A percentile compares a stretch with the other conserved stretches of the same genome.
phyloP scores from a whole-genome alignment of 2,113 vertebrate genomes.

The Elgaria multicarinata region DNA sequence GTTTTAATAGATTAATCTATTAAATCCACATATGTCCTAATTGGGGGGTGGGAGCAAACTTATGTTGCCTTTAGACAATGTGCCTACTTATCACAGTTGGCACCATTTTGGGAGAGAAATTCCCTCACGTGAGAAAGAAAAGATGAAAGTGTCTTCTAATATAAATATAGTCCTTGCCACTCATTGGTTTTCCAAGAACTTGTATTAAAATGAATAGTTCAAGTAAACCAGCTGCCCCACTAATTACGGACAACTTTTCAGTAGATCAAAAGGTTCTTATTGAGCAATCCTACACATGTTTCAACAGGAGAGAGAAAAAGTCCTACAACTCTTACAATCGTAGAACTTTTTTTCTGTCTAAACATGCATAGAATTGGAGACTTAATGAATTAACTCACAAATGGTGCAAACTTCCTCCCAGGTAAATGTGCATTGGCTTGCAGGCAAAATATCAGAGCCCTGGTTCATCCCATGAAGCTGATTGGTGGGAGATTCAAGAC shows the following conservation, averaged over 20 bases:
- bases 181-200: neutral
- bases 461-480: no score
- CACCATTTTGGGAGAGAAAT: neutral
- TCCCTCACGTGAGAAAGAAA: neutral
- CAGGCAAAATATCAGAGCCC: neutral
- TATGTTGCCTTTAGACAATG: neutral
- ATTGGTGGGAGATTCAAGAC: no score
- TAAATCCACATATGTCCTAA: neutral
- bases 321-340: no score
- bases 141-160: neutral
- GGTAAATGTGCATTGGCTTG: no score
- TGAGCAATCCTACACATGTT: no score
- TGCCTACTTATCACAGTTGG: neutral
- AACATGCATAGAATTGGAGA: no score
- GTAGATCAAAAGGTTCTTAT: no score
- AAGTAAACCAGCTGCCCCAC: neutral
- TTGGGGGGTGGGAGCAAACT: neutral
- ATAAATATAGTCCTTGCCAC: no score
- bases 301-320: no score
- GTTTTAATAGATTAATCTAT: neutral
- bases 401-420: no score
- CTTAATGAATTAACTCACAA: neutral
- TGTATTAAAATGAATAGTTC: neutral
- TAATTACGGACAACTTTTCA: neutral
- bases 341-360: no score